phyloP scores from a whole-genome alignment of 1,140 invertebrate species.

The Tetramorium alpestre region DNA sequence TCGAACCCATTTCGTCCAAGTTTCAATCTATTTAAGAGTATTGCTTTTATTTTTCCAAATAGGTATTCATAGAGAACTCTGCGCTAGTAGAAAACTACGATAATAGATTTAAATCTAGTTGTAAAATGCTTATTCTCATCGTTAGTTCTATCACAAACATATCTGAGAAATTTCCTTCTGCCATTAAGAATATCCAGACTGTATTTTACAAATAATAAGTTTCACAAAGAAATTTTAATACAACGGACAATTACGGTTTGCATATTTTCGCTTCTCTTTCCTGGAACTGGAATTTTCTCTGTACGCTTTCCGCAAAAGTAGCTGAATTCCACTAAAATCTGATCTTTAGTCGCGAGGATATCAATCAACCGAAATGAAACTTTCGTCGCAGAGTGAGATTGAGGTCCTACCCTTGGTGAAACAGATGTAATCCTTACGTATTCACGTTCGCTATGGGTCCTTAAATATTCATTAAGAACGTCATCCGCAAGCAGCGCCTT shows the following conservation, averaged over 20 bases:
- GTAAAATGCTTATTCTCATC: too few species aligned
- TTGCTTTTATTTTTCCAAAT: too few species aligned
- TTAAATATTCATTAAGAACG: conserved; percentile 47
- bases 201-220: not conserved
- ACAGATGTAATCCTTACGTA: conserved; percentile 31
- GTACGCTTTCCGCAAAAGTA: not conserved
- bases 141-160: not conserved
- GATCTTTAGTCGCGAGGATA: not conserved
- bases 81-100: too few species aligned
- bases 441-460: not conserved
- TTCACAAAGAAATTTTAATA: not conserved
- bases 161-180: not conserved
- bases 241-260: not conserved
- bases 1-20: too few species aligned
- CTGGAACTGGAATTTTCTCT: not conserved
- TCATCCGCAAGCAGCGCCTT: conserved; percentile 44
- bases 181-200: not conserved
- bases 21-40: too few species aligned
- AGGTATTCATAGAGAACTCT: too few species aligned
- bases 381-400: not conserved
- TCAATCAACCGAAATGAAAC: conserved; percentile 9
- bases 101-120: too few species aligned
- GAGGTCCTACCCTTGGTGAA: not conserved
- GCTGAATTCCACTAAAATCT: not conserved
- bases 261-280: not conserved